Evolutionary conservation across 2,797 vertebrate species (phyloP), one percentile per base, ranked within the genome.

Genomic region (Phrynocephalus forsythii): DNA sequence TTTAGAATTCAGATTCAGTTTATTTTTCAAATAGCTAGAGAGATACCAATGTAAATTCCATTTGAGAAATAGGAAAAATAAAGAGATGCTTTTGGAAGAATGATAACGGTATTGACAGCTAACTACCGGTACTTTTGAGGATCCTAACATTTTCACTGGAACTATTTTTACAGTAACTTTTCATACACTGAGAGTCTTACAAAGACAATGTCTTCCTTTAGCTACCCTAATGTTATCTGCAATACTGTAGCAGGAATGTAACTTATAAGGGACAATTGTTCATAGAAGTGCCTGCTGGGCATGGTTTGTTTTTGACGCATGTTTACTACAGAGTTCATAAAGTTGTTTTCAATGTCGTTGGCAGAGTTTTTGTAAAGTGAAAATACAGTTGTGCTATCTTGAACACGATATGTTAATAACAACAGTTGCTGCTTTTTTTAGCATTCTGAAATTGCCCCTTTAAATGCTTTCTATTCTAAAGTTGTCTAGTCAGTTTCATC

Each of bases 401-500:
- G 13, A 56, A 56, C 52, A 56, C 52, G 10, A 20, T 5, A 20
- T 33, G 30, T 38, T 73, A 33, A 10, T 20, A 63, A 20, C 9
- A 24, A 63, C 44, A 5, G 28, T 28, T 86, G 26, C 80, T 28
- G 26, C 38, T 44, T 15, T 73, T 66, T 82, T 22, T 63, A 18
- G 10, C 79, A 88, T 63, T 4, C 52, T 84, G 71, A 85, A 76
- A 71, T 30, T 68, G 52, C n/a, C 18, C 30, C 73, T 83, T 71
- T 30, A 73, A 85, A 22, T 83, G 1, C 44, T 83, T 89, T 87
- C 86, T 63, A 75, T 85, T 16, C 28, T 83, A 82, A 87, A 28
- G 5, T 85, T 81, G 20, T 86, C 73, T 67, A 73, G 81, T 90
- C 0, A 26, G 6, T 86, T 86, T 79, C 90, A 88, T 85, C 24